phyloP scores from a whole-genome alignment of 2,888 invertebrate genomes.

The Kryphioiulus occultus region DNA sequence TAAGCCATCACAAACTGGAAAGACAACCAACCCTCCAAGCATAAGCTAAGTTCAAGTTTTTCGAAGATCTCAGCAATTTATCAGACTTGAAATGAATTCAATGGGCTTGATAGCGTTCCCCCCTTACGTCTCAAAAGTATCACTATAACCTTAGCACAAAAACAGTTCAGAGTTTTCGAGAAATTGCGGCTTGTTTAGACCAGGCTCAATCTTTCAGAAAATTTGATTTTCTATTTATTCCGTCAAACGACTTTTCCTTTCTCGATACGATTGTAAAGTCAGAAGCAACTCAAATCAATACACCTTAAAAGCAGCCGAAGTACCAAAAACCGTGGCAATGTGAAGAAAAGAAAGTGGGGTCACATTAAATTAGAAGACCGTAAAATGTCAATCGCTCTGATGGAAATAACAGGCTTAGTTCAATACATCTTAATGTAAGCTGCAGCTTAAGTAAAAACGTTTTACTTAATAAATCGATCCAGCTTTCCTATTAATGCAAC shows the following conservation, averaged over 20 bases:
- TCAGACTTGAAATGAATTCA: neutral
- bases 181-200: neutral
- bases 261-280: neutral
- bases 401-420: neutral
- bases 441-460: neutral
- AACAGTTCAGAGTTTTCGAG: too few species aligned
- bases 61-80: neutral
- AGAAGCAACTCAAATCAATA: neutral
- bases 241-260: neutral
- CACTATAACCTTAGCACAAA: too few species aligned
- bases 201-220: neutral
- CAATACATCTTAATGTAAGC: neutral
- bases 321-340: neutral
- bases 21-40: neutral
- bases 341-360: neutral
- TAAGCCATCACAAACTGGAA: neutral
- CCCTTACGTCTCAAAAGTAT: neutral
- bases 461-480: neutral
- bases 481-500: neutral
- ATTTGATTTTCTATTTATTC: neutral
- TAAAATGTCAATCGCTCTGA: neutral
- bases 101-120: neutral
- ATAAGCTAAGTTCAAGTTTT: neutral
- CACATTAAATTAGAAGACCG: neutral
- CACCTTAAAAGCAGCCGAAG: slow-evolving; percentile 8